Percentiles rank a stretch among this genome's conserved stretches.
These are phyloP conservation scores for cattle (Bos taurus) DNA, from an alignment of 2,113 vertebrate species.

Conservation along the genomic window ARS-UCD2.0 NC_082638.1:4875001-4875500, in stretches of 20 bases:
- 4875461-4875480: too few relatives aligned
- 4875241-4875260: not conserved
- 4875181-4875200: not conserved
- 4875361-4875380: too few relatives aligned
- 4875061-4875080: not conserved
- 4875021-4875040: not conserved
- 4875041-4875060: not conserved
- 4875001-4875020: not conserved
- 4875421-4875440: too few relatives aligned
- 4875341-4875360: too few relatives aligned
- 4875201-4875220: not conserved
- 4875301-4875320: too few relatives aligned
- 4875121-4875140: rapidly evolving
- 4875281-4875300: too few relatives aligned
- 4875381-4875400: too few relatives aligned
- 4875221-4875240: not conserved
- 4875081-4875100: not conserved
- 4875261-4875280: not conserved
- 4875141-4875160: not conserved
- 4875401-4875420: too few relatives aligned
- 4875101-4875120: not conserved
- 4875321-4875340: too few relatives aligned
- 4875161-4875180: rapidly evolving
- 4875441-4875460: too few relatives aligned
- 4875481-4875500: rapidly evolving